A percentile compares a stretch with the other conserved stretches of the same genome.
Conservation (phyloP, 2,797 vertebrate species). For the Ispidina picta region DNA sequence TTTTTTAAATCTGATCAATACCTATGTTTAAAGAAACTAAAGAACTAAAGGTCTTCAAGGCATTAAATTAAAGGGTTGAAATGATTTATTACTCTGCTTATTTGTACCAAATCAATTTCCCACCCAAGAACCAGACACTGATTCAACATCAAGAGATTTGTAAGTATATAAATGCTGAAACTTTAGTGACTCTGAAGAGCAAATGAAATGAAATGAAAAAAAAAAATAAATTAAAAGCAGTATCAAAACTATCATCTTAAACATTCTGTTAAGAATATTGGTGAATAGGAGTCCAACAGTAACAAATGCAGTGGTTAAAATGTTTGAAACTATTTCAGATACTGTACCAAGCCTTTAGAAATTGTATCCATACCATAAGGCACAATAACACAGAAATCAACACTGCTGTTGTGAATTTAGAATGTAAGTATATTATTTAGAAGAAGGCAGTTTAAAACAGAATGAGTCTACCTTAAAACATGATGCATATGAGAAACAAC, state of each 20-base stretch:
- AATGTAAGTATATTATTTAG: background rate
- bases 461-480: background rate
- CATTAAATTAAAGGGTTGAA: background rate
- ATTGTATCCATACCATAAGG: background rate
- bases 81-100: constrained; percentile 16
- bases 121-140: background rate
- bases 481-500: background rate
- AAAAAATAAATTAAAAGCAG: background rate
- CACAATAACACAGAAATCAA: constrained; percentile 7
- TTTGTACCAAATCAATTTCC: constrained; percentile 25
- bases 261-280: background rate
- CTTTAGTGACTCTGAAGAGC: background rate
- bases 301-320: background rate
- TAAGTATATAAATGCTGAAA: background rate
- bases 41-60: background rate
- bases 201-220: background rate
- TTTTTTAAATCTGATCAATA: background rate
- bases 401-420: background rate
- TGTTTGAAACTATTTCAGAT: background rate
- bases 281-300: background rate
- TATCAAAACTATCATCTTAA: background rate
- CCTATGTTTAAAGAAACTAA: background rate
- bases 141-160: background rate
- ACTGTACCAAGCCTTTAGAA: background rate
- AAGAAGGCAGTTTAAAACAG: constrained; percentile 15